Conservation (phyloP, 2,888 invertebrate genomes). For the Polylopha cassiicola region DNA sequence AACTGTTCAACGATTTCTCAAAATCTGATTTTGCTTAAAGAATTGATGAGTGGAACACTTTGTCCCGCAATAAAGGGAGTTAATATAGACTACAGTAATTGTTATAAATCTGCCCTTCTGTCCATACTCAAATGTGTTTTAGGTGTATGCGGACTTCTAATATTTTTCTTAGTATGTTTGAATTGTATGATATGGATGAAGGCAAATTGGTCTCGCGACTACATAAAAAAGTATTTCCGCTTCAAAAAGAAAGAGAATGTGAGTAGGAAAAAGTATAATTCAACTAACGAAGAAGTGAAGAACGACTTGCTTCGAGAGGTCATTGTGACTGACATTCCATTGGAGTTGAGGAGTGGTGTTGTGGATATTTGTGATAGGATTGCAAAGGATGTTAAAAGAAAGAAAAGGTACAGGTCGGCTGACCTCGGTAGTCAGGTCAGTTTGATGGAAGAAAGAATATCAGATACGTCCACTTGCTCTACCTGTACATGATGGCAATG, state of each 20-base stretch:
- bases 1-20: constrained; percentile 17
- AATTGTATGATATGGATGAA: not conserved
- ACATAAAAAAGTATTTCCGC: not conserved
- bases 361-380: constrained; percentile 15
- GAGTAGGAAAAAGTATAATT: not conserved
- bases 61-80: constrained; percentile 6
- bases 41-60: constrained; percentile 9
- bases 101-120: constrained; percentile 1
- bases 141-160: not conserved
- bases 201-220: too few relatives aligned
- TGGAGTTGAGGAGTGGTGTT: constrained; percentile 10
- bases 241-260: not conserved
- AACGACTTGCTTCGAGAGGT: constrained; percentile 11
- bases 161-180: constrained; percentile 1
- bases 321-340: constrained; percentile 1
- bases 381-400: constrained; percentile 12
- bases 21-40: constrained; percentile 9
- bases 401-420: constrained; percentile 12
- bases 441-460: too few relatives aligned
- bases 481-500: too few relatives aligned
- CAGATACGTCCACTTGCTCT: too few relatives aligned
- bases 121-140: constrained; percentile 8
- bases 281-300: not conserved
- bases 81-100: constrained; percentile 3
- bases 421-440: too few relatives aligned